Evolutionary conservation across 2,888 invertebrate genomes (phyloP).

Genomic region (Lochmaea crataegi): DNA sequence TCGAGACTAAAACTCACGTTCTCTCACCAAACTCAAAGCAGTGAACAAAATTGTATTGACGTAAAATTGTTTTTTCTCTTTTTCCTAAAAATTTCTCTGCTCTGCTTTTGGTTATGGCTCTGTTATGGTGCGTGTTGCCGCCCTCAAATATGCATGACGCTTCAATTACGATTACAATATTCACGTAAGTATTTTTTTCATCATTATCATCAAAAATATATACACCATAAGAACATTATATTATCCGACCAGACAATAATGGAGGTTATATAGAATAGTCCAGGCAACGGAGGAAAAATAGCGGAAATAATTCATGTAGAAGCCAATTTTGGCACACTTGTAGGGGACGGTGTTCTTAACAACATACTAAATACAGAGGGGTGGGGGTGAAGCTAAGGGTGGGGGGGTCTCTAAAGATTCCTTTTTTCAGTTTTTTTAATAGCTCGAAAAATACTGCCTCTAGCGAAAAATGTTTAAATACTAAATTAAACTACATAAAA

Average conservation of each 20-base stretch:
- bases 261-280: background rate
- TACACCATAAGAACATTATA: slow-evolving; percentile 11
- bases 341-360: too few relatives aligned
- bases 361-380: too few relatives aligned
- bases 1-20: slow-evolving; percentile 57
- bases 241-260: background rate
- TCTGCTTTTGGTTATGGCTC: slow-evolving; percentile 81
- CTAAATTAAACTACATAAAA: too few relatives aligned
- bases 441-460: too few relatives aligned
- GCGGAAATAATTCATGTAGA: too few relatives aligned
- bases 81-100: slow-evolving; percentile 80
- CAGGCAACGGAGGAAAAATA: too few relatives aligned
- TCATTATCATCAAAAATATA: slow-evolving; percentile 39
- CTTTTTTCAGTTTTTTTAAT: too few relatives aligned
- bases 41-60: slow-evolving; percentile 70
- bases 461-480: too few relatives aligned
- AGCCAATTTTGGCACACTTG: too few relatives aligned
- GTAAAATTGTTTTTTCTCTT: slow-evolving; percentile 75
- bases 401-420: too few relatives aligned
- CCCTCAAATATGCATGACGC: slow-evolving; percentile 78
- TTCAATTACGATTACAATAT: slow-evolving; percentile 72
- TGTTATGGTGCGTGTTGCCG: slow-evolving; percentile 78
- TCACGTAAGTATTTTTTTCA: slow-evolving; percentile 76
- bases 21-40: slow-evolving; percentile 57
- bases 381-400: too few relatives aligned